Percentiles rank a stretch among this genome's conserved stretches.
phyloP scores from a whole-genome alignment of 1,140 invertebrate species.

The Piezodorus guildinii region DNA sequence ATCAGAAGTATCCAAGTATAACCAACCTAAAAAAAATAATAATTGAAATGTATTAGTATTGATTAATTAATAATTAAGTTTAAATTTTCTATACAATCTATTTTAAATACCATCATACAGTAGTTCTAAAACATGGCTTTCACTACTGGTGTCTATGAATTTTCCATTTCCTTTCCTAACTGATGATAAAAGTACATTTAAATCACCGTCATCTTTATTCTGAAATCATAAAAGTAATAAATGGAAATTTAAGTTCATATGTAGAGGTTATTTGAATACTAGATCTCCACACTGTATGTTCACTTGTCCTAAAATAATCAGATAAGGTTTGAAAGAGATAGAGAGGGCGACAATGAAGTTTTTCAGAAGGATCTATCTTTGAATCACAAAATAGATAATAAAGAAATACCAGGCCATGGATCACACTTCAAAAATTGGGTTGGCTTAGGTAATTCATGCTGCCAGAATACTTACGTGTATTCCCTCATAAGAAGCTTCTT shows the following conservation, averaged over 20 bases:
- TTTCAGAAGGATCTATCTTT: too few species aligned
- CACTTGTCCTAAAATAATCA: too few species aligned
- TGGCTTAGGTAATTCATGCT: too few species aligned
- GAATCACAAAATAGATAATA: too few species aligned
- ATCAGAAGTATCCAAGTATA: conserved; percentile 53
- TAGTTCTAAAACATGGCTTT: conserved; percentile 24
- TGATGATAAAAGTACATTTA: conserved; percentile 27
- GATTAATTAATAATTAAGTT: not conserved
- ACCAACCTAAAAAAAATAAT: conserved; percentile 33
- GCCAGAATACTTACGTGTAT: too few species aligned
- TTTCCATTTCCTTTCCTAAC: conserved; percentile 28
- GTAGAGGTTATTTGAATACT: too few species aligned
- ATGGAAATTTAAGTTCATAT: not conserved
- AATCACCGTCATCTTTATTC: conserved; percentile 26
- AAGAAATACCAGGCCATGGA: too few species aligned
- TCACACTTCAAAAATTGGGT: too few species aligned
- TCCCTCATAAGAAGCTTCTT: too few species aligned
- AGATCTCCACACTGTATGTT: too few species aligned
- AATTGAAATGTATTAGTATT: not conserved
- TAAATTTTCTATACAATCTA: not conserved
- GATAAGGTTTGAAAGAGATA: too few species aligned
- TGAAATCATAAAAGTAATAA: conserved; percentile 10
- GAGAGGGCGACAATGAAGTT: too few species aligned
- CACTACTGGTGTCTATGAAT: conserved; percentile 27
- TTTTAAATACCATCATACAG: conserved; percentile 22